Conservation (phyloP, 2,797 vertebrate genomes). For the Cuniculus paca region DNA sequence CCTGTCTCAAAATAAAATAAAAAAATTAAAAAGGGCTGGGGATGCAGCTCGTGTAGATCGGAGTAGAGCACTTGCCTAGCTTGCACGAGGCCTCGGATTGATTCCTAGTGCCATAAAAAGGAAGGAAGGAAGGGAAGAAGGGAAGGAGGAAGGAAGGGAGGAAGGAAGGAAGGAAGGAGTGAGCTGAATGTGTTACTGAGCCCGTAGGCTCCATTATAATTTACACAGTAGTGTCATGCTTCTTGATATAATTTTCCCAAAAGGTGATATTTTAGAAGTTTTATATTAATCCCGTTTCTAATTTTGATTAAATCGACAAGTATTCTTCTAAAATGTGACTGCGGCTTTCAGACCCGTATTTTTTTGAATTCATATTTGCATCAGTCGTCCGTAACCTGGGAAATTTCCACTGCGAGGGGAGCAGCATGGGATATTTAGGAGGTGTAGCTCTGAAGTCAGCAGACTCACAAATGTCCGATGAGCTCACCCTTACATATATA, state of each 20-base stretch:
- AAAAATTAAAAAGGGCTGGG: background rate
- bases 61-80: background rate
- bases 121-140: background rate
- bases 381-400: constrained; percentile 9
- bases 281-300: background rate
- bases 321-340: background rate
- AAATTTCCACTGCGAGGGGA: background rate
- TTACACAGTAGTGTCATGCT: background rate
- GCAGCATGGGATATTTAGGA: background rate
- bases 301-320: background rate
- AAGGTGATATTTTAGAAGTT: background rate
- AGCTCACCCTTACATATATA: background rate
- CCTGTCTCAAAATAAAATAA: background rate
- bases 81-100: background rate
- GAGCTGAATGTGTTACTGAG: background rate
- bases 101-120: background rate
- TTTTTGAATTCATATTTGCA: constrained; percentile 1
- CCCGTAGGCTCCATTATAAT: background rate
- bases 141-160: too few species aligned
- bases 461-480: background rate
- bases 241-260: background rate
- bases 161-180: background rate
- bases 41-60: background rate
- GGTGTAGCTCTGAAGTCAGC: background rate
- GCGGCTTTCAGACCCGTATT: background rate